Conservation (phyloP, 2,113 vertebrate species). For the Tylochromis polylepis region DNA sequence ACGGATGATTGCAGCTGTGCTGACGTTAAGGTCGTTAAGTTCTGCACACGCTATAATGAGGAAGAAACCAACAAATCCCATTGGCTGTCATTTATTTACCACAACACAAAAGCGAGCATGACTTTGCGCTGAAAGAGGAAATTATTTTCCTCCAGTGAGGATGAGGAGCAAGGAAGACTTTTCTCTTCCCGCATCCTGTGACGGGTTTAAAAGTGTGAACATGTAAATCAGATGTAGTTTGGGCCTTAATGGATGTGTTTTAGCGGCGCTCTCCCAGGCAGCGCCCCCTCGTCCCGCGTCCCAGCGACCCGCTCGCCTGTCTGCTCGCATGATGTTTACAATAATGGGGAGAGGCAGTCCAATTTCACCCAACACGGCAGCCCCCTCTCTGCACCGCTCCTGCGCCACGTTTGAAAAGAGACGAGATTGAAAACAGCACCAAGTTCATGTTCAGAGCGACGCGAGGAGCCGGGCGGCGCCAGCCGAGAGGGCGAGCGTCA, state of each 20-base stretch:
- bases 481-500: slow-evolving; percentile 71
- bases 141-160: slow-evolving; percentile 37
- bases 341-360: slow-evolving; percentile 82
- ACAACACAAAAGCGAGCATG: slow-evolving; percentile 70
- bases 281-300: slow-evolving; percentile 49
- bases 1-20: slow-evolving; percentile 68
- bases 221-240: slow-evolving; percentile 81
- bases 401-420: slow-evolving; percentile 73
- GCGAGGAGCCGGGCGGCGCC: slow-evolving; percentile 42
- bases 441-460: slow-evolving; percentile 67
- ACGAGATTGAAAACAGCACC: slow-evolving; percentile 78
- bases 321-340: slow-evolving; percentile 77
- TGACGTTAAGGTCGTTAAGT: slow-evolving; percentile 76
- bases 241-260: slow-evolving; percentile 77
- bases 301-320: slow-evolving; percentile 68
- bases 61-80: slow-evolving; percentile 45
- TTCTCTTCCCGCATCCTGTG: slow-evolving; percentile 27
- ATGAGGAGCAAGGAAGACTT: slow-evolving; percentile 19
- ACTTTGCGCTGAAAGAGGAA: slow-evolving; percentile 57
- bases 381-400: slow-evolving; percentile 65
- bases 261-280: slow-evolving; percentile 70
- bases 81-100: slow-evolving; percentile 82
- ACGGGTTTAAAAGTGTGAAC: slow-evolving; percentile 77
- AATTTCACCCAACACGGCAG: slow-evolving; percentile 78
- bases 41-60: slow-evolving; percentile 74